These are phyloP conservation scores for Caenorhabditis sp. DNA, from an alignment of 2,888 invertebrate species.

Conservation along the genomic window DNA sequence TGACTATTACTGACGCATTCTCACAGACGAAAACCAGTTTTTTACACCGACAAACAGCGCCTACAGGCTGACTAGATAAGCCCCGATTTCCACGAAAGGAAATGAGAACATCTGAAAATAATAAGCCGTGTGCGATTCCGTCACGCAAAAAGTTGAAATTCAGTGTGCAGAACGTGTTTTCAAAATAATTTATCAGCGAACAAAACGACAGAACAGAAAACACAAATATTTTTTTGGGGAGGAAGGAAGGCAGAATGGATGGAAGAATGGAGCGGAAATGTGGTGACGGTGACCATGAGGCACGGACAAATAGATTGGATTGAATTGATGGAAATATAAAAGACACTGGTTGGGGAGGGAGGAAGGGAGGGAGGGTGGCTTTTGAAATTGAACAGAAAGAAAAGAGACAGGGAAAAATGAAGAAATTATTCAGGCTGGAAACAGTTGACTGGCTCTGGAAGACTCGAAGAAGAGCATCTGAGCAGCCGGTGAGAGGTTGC, in stretches of 20 bases:
- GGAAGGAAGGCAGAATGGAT: not conserved
- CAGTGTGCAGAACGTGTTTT: not conserved
- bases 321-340: not conserved
- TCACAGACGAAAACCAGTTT: not conserved
- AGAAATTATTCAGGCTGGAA: slow-evolving; percentile 32
- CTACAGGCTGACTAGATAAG: not conserved
- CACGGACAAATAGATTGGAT: not conserved
- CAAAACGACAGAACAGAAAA: slow-evolving; percentile 6
- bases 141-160: not conserved
- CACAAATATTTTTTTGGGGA: not conserved
- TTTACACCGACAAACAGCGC: not conserved
- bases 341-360: too few relatives aligned
- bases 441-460: slow-evolving; percentile 45
- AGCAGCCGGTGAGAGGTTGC: slow-evolving; percentile 36
- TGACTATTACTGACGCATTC: not conserved
- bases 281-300: not conserved
- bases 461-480: slow-evolving; percentile 49
- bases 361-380: too few relatives aligned
- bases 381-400: not conserved
- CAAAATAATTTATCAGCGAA: slow-evolving; percentile 26
- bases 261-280: not conserved
- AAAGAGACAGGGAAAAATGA: not conserved
- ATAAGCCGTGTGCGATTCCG: not conserved
- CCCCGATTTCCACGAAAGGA: not conserved
- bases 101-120: not conserved